Conservation (phyloP, 2,797 vertebrate genomes). For the Parambassis ranga region DNA sequence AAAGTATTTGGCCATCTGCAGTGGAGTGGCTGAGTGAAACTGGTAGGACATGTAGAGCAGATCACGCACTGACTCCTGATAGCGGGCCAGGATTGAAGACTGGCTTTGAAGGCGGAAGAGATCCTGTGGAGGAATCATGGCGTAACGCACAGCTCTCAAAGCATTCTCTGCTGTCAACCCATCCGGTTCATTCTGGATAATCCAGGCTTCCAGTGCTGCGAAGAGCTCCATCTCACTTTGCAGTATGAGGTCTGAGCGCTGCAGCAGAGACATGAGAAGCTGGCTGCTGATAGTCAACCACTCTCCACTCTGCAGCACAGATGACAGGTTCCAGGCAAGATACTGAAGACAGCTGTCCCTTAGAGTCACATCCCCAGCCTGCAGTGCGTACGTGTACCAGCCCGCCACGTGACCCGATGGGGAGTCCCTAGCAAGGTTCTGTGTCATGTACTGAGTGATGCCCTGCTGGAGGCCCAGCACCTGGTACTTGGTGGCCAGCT, state of each 20-base stretch:
- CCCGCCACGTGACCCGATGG: slow-evolving; percentile 87
- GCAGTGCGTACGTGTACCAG: slow-evolving; percentile 92
- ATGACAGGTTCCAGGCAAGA: slow-evolving; percentile 92
- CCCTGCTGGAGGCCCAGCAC: slow-evolving; percentile 86
- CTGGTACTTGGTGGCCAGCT: slow-evolving; percentile 87
- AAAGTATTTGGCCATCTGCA: slow-evolving; percentile 92
- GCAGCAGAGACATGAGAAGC: slow-evolving; percentile 87
- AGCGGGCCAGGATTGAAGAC: slow-evolving; percentile 81
- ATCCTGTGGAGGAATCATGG: slow-evolving; percentile 90
- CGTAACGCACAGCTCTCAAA: slow-evolving; percentile 88
- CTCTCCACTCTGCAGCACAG: slow-evolving; percentile 83
- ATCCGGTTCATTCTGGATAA: slow-evolving; percentile 81
- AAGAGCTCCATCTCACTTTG: slow-evolving; percentile 92
- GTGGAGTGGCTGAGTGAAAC: slow-evolving; percentile 91
- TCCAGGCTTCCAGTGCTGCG: slow-evolving; percentile 87
- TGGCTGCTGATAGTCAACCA: slow-evolving; percentile 84
- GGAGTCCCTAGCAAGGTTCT: slow-evolving; percentile 85
- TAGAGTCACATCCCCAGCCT: slow-evolving; percentile 78
- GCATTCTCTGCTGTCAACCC: slow-evolving; percentile 80
- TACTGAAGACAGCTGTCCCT: slow-evolving; percentile 90
- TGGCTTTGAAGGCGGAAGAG: slow-evolving; percentile 91
- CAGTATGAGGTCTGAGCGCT: slow-evolving; percentile 90
- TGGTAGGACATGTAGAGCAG: slow-evolving; percentile 95
- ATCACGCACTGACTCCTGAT: slow-evolving; percentile 85
- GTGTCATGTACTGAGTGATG: slow-evolving; percentile 90